Percentiles rank a stretch among this genome's conserved stretches.
Evolutionary conservation across 37 sponge, comb jelly and placozoan genomes (phyloP).

Genomic region (Geodia barretti): DNA sequence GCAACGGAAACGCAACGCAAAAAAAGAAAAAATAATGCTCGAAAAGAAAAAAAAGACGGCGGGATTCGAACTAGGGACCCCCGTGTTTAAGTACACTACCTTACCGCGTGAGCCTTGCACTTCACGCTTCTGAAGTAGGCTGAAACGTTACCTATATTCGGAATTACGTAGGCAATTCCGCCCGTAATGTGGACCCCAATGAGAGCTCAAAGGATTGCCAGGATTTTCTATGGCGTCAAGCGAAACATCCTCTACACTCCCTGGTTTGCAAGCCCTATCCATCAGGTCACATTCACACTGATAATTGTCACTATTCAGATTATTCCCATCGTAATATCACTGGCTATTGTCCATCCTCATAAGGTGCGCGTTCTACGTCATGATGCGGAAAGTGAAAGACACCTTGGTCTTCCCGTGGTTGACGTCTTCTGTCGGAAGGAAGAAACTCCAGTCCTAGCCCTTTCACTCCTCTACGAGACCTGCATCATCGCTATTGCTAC

Average conservation of each 20-base stretch:
- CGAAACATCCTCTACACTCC: constrained; percentile 18
- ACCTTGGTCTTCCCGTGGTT: constrained; percentile 26
- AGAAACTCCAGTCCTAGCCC: constrained; percentile 19
- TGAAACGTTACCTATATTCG: too few relatives aligned
- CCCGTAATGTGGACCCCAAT: too few relatives aligned
- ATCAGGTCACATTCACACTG: constrained; percentile 76
- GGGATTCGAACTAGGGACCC: too few relatives aligned
- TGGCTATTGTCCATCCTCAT: constrained; percentile 14
- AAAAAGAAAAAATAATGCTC: too few relatives aligned
- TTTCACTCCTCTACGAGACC: constrained; percentile 43
- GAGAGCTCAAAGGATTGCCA: too few relatives aligned
- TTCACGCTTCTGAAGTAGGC: too few relatives aligned
- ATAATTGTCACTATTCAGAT: constrained; percentile 39
- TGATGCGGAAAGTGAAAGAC: neutral
- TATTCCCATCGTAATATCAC: constrained; percentile 31
- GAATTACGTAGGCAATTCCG: too few relatives aligned
- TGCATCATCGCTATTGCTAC: constrained; percentile 51
- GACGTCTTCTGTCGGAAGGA: constrained; percentile 43
- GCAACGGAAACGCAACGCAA: too few relatives aligned
- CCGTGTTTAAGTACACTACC: too few relatives aligned
- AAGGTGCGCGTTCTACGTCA: neutral
- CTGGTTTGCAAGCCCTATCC: constrained; percentile 56
- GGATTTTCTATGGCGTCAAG: constrained; percentile 71
- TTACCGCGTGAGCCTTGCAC: too few relatives aligned
- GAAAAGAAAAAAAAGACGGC: too few relatives aligned